Base-by-base conservation (phyloP, 2,888 invertebrate genomes). In the Pseudococcus longispinus region DNA sequence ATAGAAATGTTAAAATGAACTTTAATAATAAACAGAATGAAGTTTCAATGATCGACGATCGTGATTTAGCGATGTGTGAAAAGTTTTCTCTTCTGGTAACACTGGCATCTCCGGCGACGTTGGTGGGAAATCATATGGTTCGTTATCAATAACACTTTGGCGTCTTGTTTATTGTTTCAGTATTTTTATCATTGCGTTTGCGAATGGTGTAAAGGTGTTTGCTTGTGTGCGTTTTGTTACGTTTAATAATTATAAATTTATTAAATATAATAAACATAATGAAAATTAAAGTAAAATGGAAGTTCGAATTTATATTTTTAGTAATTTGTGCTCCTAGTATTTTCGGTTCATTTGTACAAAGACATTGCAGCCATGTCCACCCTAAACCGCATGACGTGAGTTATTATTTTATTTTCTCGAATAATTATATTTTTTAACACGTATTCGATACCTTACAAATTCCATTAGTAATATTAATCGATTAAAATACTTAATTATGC, bases 391-490 rank as follows among this genome's bases (percentile, higher is more conserved):
- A 90, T 86, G 90, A 90, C 89, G 90, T 90, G 89, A 89, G 91
- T 90, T 89, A 90, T 92, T 91, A 92, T 93, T 94, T 94, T 92
- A n/a, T 37, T 37, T 37, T 37, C 93, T 93, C 92, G 29, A 51
- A 1, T 51, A 83, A 84, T 70, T 70, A 70, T 18, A 80, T 51
- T 15, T 51, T 51, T 51, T n/a, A 51, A 46, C 20, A 8, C 20
- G 1, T 15, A 70, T 20, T 70, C 18, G 70, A 70, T 70, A 29
- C 4, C 13, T 13, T 70, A 29, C 8, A 15, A 70, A 29, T 70
- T 70, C 29, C n/a, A 70, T 15, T 13, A 18, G 20, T 29, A 70
- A 18, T 0, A 32, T 29, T 29, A 18, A 20, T 26, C 65, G 13
- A 13, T 23, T 65, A 23, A 26, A 2, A n/a, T 55, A 15, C 55